Conservation (phyloP, 2,797 vertebrate species). For the Acipenser oxyrinchus region DNA sequence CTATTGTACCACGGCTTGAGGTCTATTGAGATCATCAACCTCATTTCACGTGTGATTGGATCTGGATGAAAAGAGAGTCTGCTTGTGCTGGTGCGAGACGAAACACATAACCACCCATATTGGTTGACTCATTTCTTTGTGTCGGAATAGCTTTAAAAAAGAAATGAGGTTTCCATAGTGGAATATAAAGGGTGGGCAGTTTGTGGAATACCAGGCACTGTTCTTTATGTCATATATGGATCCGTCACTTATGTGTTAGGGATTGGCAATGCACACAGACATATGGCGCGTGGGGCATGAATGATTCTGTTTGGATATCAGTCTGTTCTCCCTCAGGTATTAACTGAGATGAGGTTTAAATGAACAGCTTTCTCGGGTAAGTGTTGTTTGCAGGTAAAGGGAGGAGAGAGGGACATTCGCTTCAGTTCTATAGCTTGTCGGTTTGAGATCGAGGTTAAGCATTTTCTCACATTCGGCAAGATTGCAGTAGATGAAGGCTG, state of each 20-base stretch:
- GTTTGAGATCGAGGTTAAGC: no score
- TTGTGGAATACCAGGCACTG: constrained; percentile 41
- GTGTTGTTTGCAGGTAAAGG: no score
- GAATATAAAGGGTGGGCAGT: constrained; percentile 21
- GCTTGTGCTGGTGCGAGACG: no score
- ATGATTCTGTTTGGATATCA: constrained; percentile 24
- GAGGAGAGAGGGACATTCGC: no score
- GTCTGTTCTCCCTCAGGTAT: constrained; percentile 25
- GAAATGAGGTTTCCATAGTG: neutral
- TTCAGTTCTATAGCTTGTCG: no score
- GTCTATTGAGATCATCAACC: constrained; percentile 46
- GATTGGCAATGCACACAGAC: constrained; percentile 48
- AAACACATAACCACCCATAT: no score
- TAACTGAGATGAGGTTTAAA: constrained; percentile 21
- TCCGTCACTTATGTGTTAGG: constrained; percentile 56
- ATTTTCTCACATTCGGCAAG: no score
- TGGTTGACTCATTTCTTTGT: no score
- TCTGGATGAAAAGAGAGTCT: constrained; percentile 52
- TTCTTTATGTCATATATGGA: constrained; percentile 25
- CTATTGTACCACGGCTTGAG: constrained; percentile 9
- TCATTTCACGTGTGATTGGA: constrained; percentile 71
- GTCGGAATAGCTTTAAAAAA: neutral
- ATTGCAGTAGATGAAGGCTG: no score
- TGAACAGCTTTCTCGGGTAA: constrained; percentile 49
- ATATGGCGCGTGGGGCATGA: constrained; percentile 47